Evolutionary conservation across 53 echinoderm and acorn worm species (phyloP).

Genomic region (Mesocentrotus franciscanus): DNA sequence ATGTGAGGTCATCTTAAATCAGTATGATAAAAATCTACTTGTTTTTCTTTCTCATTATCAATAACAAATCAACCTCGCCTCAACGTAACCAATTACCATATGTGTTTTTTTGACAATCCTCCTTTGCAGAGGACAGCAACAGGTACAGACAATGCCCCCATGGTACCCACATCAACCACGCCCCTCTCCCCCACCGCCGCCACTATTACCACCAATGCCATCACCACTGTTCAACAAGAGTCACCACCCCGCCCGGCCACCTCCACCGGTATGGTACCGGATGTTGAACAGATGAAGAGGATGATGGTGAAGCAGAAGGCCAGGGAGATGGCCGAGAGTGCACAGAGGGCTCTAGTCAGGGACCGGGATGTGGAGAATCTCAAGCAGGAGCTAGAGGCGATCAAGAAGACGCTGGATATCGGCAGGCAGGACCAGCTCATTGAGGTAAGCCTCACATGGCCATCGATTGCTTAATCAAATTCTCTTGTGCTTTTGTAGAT

Average conservation of each 20-base stretch:
- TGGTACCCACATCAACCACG: neutral
- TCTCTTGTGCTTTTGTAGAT: neutral
- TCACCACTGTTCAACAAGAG: neutral
- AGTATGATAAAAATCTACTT: too few species aligned
- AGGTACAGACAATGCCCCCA: slow-evolving; percentile 22
- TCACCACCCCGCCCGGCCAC: neutral
- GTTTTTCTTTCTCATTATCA: neutral
- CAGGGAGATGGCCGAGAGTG: slow-evolving; percentile 35
- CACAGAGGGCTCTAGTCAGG: slow-evolving; percentile 14
- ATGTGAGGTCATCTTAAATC: too few species aligned
- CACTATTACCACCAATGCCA: neutral
- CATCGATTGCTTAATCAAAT: neutral
- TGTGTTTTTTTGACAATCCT: neutral
- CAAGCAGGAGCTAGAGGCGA: slow-evolving; percentile 35
- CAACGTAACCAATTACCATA: neutral
- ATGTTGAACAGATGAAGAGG: slow-evolving; percentile 63
- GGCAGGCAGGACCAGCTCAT: slow-evolving; percentile 33
- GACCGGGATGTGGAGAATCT: slow-evolving; percentile 52
- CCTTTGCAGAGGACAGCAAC: slow-evolving; percentile 31
- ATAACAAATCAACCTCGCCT: neutral
- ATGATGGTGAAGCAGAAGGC: slow-evolving; percentile 49
- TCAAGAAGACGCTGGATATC: slow-evolving; percentile 40
- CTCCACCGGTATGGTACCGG: slow-evolving; percentile 28
- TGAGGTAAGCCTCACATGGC: slow-evolving; percentile 10
- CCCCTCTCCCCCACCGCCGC: neutral